Base-by-base conservation (phyloP, 2,797 vertebrate species). In the Amazona finschi region DNA sequence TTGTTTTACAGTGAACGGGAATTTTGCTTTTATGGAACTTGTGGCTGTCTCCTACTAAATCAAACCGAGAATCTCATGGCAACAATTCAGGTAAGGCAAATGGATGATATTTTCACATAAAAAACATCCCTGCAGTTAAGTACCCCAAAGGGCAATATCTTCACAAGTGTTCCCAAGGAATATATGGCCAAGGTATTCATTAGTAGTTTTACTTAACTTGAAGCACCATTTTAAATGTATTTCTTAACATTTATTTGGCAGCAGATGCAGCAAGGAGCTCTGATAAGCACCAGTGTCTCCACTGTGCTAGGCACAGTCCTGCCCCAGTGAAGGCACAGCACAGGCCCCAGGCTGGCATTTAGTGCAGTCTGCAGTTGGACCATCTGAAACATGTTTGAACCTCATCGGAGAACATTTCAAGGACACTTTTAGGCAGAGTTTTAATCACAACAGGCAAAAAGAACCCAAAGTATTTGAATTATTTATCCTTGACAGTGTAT, bases 401-500 rank as follows among this genome's bases (percentile, higher is more conserved):
- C 83, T 90, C 14, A 1, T 24, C n/a, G 47, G 46, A 88, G 85
- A 94, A 44, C 78, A 75, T 73, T 95, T 96, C 94, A 94, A 92
- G 95, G 84, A 61, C 60, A 52, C 55, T 93, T 95, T 62, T 31
- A 92, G 82, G 82, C 81, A 89, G 67, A 57, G 69, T 96, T 96
- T 94, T 89, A 89, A 94, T 93, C 77, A 50, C 50, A 41, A 78
- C 57, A 66, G 21, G 49, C 70, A 61, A 70, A 12, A 61, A 84
- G 90, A 93, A 21, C 13, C 46, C 58, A 10, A 90, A 80, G 77
- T 80, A 93, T 89, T 87, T 91, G 85, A 94, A 96, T 92, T 97
- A 88, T 96, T 97, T 96, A 96, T 97, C 94, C 95, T 39, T 0
- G 38, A 8, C 16, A n/a, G 93, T 65, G 78, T 95, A 95, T 96